phyloP scores from a whole-genome alignment of 2,888 invertebrate species.

The Caenorhabditis macrosperma region DNA sequence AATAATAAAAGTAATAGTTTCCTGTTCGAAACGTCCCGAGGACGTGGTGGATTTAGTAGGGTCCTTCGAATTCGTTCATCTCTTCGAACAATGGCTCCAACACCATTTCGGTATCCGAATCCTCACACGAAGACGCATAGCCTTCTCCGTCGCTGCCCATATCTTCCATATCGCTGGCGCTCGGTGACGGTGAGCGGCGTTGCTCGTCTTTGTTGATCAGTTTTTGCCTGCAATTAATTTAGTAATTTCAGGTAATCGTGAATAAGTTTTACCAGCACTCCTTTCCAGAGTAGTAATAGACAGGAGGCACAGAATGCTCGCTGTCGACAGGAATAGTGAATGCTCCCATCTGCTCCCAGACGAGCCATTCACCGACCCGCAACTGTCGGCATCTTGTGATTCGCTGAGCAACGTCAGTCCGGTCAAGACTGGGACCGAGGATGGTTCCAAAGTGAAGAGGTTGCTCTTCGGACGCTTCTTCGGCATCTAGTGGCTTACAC shows the following conservation, averaged over 20 bases:
- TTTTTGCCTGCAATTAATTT: slow-evolving; percentile 39
- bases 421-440: slow-evolving; percentile 69
- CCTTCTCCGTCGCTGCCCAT: slow-evolving; percentile 55
- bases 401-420: slow-evolving; percentile 68
- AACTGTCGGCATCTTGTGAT: slow-evolving; percentile 70
- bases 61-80: slow-evolving; percentile 16
- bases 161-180: slow-evolving; percentile 32
- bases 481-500: slow-evolving; percentile 68
- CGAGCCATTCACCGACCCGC: slow-evolving; percentile 83
- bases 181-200: slow-evolving; percentile 53
- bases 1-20: background rate
- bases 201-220: slow-evolving; percentile 49
- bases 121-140: slow-evolving; percentile 46
- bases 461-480: slow-evolving; percentile 11
- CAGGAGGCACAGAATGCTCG: slow-evolving; percentile 88
- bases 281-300: slow-evolving; percentile 71
- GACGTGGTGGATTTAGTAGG: background rate
- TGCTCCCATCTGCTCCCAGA: slow-evolving; percentile 97
- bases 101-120: slow-evolving; percentile 26
- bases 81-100: slow-evolving; percentile 39
- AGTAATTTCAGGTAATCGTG: background rate
- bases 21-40: background rate
- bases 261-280: slow-evolving; percentile 63
- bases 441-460: slow-evolving; percentile 66
- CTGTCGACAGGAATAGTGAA: slow-evolving; percentile 94